Evolutionary conservation across 2,888 invertebrate species (phyloP).

Genomic region (Cistogaster globosa): DNA sequence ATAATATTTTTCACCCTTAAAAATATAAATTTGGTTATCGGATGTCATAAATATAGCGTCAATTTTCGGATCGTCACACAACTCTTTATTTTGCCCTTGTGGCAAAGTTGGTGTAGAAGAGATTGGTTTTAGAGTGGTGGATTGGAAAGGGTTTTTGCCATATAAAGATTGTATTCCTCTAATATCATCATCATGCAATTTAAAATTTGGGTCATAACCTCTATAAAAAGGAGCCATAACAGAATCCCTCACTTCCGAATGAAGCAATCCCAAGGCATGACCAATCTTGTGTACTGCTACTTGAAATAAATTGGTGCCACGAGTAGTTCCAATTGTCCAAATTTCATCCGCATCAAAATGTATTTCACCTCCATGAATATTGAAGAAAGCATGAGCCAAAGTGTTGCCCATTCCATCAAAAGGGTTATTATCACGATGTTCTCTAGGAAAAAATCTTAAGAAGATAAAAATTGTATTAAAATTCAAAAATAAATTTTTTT

Average conservation of each 20-base stretch:
- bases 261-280: slow-evolving; percentile 97
- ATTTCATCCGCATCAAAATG: slow-evolving; percentile 98
- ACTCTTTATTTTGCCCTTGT: slow-evolving; percentile 86
- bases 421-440: slow-evolving; percentile 97
- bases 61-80: slow-evolving; percentile 91
- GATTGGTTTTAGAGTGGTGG: slow-evolving; percentile 59
- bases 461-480: not conserved
- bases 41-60: slow-evolving; percentile 96
- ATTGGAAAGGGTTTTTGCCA: slow-evolving; percentile 84
- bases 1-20: slow-evolving; percentile 96
- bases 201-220: slow-evolving; percentile 93
- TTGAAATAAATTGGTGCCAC: slow-evolving; percentile 96
- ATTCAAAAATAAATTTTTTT: not conserved
- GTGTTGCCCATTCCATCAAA: slow-evolving; percentile 98
- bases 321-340: slow-evolving; percentile 93
- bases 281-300: slow-evolving; percentile 98
- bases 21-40: slow-evolving; percentile 93
- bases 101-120: no score
- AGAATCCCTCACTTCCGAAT: slow-evolving; percentile 94
- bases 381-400: slow-evolving; percentile 98
- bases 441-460: slow-evolving; percentile 90
- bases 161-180: slow-evolving; percentile 88
- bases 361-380: slow-evolving; percentile 97
- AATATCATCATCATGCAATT: slow-evolving; percentile 93
- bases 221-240: slow-evolving; percentile 99